phyloP scores from a whole-genome alignment of 2,113 vertebrate species.

The Tachysurus fulvidraco region DNA sequence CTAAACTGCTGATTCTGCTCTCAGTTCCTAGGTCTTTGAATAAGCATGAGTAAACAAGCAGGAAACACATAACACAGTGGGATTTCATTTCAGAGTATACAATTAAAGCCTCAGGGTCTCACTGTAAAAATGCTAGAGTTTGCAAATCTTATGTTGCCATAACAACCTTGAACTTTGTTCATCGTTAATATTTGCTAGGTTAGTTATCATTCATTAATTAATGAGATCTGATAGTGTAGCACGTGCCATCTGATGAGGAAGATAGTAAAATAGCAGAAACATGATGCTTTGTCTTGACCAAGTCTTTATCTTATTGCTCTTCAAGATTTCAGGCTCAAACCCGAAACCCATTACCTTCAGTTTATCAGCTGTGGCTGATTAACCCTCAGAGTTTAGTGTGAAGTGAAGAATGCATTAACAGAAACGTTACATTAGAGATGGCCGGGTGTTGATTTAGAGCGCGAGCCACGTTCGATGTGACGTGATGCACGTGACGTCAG shows the following conservation, averaged over 20 bases:
- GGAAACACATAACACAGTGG: background rate
- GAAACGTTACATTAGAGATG: background rate
- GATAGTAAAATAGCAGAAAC: background rate
- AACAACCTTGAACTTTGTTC: background rate
- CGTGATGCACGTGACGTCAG: slow-evolving; percentile 73
- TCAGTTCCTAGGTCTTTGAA: background rate
- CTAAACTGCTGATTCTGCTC: background rate
- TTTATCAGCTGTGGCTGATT: background rate
- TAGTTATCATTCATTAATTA: background rate
- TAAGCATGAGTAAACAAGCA: background rate
- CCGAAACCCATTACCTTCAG: background rate
- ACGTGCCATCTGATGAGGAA: background rate
- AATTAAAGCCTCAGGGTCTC: background rate
- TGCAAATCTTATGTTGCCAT: background rate
- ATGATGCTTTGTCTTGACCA: background rate
- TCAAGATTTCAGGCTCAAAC: background rate
- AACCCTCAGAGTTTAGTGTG: background rate
- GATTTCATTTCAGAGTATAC: background rate
- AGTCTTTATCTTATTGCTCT: background rate
- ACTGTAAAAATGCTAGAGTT: background rate
- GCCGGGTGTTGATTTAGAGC: background rate
- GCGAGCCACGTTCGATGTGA: slow-evolving; percentile 19
- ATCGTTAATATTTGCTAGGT: background rate
- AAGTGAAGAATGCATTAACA: background rate
- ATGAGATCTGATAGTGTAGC: background rate